These are phyloP conservation scores for Caracal caracal DNA, from an alignment of 2,113 vertebrate species.

Conservation along the genomic window DNA sequence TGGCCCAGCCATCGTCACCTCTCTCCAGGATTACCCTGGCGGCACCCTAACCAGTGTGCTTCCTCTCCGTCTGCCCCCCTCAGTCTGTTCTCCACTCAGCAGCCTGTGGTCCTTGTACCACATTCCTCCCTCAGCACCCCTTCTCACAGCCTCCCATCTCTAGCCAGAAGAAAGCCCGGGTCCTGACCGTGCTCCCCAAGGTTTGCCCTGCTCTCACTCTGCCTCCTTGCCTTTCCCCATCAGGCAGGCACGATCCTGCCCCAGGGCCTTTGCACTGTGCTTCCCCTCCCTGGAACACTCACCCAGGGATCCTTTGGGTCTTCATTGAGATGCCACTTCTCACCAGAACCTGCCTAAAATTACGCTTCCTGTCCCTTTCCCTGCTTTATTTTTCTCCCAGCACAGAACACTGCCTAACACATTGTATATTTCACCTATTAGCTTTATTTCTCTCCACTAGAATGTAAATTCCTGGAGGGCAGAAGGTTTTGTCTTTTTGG, in stretches of 20 bases:
- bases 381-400: background rate
- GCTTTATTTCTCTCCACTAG: background rate
- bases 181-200: background rate
- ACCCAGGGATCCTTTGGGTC: background rate
- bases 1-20: no score
- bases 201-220: background rate
- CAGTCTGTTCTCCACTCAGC: background rate
- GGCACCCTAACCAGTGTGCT: background rate
- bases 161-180: background rate
- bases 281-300: background rate
- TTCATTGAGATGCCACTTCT: background rate
- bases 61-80: background rate
- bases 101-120: background rate
- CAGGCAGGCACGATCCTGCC: background rate
- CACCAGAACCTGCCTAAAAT: background rate
- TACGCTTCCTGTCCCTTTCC: background rate
- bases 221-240: no score
- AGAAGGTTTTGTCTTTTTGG: background rate
- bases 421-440: background rate
- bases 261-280: background rate
- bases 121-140: background rate
- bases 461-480: background rate
- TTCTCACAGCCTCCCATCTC: background rate
- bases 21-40: rapidly evolving
- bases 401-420: background rate